Evolutionary conservation across 1,140 invertebrate species (phyloP).

Genomic region (Tetragnatha versicolor): DNA sequence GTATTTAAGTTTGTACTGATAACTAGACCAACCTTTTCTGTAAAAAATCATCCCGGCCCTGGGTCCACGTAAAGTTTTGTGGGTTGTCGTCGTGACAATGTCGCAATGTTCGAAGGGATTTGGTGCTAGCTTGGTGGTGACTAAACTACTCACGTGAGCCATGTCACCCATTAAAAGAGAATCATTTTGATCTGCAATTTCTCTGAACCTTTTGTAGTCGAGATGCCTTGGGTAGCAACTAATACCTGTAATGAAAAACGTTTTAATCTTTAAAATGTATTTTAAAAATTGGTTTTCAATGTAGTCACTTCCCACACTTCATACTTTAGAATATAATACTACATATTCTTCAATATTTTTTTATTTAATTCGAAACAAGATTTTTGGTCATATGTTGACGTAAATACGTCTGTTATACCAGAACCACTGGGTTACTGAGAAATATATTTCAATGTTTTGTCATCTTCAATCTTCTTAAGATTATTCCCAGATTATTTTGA

Average conservation of each 20-base stretch:
- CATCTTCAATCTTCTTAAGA: no score
- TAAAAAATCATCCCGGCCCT: conserved; percentile 71
- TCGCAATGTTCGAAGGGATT: conserved; percentile 73
- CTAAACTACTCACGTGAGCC: conserved; percentile 74
- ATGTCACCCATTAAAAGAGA: conserved; percentile 74
- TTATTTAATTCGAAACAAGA: no score
- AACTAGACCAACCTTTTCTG: conserved; percentile 66
- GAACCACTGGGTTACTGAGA: no score
- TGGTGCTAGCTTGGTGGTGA: conserved; percentile 71
- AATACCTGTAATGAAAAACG: conserved; percentile 64
- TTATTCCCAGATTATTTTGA: no score
- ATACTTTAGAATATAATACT: no score
- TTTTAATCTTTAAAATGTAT: not conserved
- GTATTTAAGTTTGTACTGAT: not conserved
- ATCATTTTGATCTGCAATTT: conserved; percentile 71
- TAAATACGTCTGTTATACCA: no score
- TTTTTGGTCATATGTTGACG: no score
- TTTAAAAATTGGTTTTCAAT: no score
- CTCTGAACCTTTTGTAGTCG: conserved; percentile 73
- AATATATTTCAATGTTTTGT: no score
- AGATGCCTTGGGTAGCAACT: conserved; percentile 74
- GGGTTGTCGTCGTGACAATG: conserved; percentile 73
- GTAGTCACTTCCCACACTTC: no score
- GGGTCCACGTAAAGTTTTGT: conserved; percentile 72
- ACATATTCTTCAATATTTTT: no score